phyloP scores from a whole-genome alignment of 2,113 vertebrate genomes.

The Corythornis cristatus region DNA sequence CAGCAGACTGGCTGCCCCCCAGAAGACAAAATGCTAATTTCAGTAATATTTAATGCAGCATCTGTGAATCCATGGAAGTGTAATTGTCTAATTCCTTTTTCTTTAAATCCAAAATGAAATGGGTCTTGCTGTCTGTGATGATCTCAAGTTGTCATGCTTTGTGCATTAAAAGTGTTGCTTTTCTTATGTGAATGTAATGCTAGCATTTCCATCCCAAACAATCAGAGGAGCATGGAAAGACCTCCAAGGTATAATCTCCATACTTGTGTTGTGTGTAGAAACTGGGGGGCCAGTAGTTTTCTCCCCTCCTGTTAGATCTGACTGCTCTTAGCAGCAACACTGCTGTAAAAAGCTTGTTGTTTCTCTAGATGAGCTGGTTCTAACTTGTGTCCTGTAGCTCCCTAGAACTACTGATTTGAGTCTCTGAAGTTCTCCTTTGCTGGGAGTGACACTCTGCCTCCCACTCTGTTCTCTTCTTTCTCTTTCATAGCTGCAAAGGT shows the following conservation, averaged over 20 bases:
- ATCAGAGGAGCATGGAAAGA: constrained; percentile 79
- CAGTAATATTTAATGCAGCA: constrained; percentile 3
- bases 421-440: constrained; percentile 26
- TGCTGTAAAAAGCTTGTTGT: constrained; percentile 13
- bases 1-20: constrained; percentile 14
- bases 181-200: constrained; percentile 74
- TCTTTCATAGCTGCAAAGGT: background rate
- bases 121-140: constrained; percentile 18
- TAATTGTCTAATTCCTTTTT: constrained; percentile 52
- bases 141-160: constrained; percentile 63
- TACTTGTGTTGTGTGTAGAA: constrained; percentile 76
- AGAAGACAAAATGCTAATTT: constrained; percentile 30
- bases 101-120: constrained; percentile 30
- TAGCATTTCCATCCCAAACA: constrained; percentile 80
- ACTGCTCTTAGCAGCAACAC: constrained; percentile 18
- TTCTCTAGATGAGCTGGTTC: constrained; percentile 45
- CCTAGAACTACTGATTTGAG: constrained; percentile 13
- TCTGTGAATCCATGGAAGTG: constrained; percentile 42
- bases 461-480: background rate
- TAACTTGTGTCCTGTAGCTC: constrained; percentile 43
- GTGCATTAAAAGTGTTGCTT: constrained; percentile 68
- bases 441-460: background rate
- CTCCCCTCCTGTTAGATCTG: constrained; percentile 58
- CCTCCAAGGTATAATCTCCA: constrained; percentile 78
- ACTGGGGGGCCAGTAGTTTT: constrained; percentile 68